Conservation (phyloP, 2,797 vertebrate species). For the Saxicola maurus region DNA sequence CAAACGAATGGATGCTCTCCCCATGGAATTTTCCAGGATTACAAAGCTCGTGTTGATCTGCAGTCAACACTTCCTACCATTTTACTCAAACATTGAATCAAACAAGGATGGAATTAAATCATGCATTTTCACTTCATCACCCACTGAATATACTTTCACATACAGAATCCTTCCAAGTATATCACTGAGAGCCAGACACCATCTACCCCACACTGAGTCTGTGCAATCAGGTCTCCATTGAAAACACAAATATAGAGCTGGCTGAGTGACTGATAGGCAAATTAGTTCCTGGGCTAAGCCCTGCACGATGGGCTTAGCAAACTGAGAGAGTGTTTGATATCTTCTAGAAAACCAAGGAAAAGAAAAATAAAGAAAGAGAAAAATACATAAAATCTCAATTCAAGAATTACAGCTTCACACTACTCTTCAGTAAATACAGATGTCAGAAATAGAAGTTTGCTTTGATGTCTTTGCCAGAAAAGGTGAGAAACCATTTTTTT, state of each 20-base stretch:
- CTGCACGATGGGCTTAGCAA: neutral
- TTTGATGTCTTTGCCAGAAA: neutral
- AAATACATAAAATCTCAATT: neutral
- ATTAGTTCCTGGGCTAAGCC: constrained; percentile 13
- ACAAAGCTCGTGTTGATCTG: neutral
- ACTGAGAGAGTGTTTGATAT: neutral
- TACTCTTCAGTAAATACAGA: neutral
- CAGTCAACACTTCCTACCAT: constrained; percentile 39
- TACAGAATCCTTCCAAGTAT: constrained; percentile 42
- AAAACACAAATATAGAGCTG: constrained; percentile 41
- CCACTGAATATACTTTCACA: constrained; percentile 5
- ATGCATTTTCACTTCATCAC: constrained; percentile 42
- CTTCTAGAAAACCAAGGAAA: neutral
- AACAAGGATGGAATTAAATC: constrained; percentile 19
- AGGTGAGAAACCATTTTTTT: neutral
- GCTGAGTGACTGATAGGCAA: constrained; percentile 43
- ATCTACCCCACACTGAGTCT: constrained; percentile 42
- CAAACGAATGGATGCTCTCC: neutral
- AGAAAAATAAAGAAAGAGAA: neutral
- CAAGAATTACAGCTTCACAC: neutral
- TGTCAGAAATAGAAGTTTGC: neutral
- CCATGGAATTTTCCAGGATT: neutral
- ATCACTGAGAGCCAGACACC: constrained; percentile 43
- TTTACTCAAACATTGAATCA: constrained; percentile 37
- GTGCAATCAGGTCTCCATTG: constrained; percentile 36